A percentile compares a stretch with the other conserved stretches of the same genome.
These are phyloP conservation scores for Arion vulgaris DNA, from an alignment of 1,140 invertebrate species.

Conservation along the genomic window DNA sequence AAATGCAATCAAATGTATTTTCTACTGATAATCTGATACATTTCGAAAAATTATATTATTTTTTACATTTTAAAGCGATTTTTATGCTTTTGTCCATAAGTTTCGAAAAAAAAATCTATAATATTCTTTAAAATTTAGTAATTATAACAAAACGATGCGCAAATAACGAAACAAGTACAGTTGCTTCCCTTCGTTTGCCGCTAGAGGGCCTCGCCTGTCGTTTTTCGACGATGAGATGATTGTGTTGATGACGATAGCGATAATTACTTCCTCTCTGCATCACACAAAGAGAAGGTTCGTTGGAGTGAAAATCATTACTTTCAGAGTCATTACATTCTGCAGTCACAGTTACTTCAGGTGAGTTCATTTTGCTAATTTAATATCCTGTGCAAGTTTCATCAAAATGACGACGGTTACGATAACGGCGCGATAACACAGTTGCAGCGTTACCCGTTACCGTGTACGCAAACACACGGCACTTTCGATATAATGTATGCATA, in stretches of 20 bases:
- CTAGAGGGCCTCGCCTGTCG: conserved; percentile 35
- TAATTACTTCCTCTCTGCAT: conserved; percentile 37
- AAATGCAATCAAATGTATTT: too few species aligned
- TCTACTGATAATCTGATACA: too few species aligned
- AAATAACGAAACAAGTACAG: too few species aligned
- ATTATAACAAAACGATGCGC: too few species aligned
- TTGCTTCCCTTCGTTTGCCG: conserved; percentile 14
- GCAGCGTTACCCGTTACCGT: neutral
- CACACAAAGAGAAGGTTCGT: neutral
- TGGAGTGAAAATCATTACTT: neutral
- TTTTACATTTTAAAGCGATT: too few species aligned
- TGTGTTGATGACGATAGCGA: conserved; percentile 40
- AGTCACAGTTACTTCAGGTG: neutral
- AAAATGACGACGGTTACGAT: conserved; percentile 22
- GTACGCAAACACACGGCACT: neutral
- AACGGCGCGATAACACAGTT: neutral
- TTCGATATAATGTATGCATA: neutral
- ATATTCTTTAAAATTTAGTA: too few species aligned
- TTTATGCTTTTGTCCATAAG: too few species aligned
- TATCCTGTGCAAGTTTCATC: neutral
- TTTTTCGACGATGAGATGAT: conserved; percentile 41
- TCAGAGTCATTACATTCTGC: neutral
- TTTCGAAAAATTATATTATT: too few species aligned
- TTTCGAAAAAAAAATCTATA: too few species aligned
- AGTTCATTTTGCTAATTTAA: neutral